These are phyloP conservation scores for Malthinus flaveolus DNA, from an alignment of 2,888 invertebrate genomes.

Conservation along the genomic window DNA sequence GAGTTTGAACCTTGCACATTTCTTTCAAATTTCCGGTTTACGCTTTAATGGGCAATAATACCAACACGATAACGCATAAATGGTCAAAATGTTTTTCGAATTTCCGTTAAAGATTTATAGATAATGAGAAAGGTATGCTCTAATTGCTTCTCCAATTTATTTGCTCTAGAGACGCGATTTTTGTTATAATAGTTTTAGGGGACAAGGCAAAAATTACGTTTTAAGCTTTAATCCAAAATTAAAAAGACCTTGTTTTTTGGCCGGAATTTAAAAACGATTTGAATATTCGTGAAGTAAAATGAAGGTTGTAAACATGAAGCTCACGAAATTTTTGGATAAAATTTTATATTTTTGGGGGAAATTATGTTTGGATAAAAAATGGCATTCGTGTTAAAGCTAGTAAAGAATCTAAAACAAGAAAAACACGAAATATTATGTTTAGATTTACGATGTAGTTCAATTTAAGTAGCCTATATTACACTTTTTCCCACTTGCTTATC, in stretches of 20 bases:
- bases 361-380: constrained; percentile 23
- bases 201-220: too few relatives aligned
- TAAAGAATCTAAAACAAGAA: constrained; percentile 24
- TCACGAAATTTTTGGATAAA: constrained; percentile 20
- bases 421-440: constrained; percentile 28
- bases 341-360: constrained; percentile 15
- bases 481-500: constrained; percentile 26
- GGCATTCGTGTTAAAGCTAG: constrained; percentile 25
- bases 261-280: constrained; percentile 13
- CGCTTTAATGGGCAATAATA: constrained; percentile 48
- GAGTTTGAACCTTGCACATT: constrained; percentile 35
- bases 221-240: not conserved
- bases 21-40: constrained; percentile 49
- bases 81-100: constrained; percentile 26
- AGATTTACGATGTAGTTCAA: constrained; percentile 27
- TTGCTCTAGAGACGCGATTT: not conserved
- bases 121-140: constrained; percentile 21
- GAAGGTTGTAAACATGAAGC: constrained; percentile 20
- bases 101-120: constrained; percentile 23
- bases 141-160: constrained; percentile 20
- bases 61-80: constrained; percentile 39
- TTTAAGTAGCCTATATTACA: constrained; percentile 27
- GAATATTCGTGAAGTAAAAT: constrained; percentile 21
- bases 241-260: constrained; percentile 1
- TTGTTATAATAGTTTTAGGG: constrained; percentile 1